Evolutionary conservation across 1,140 invertebrate species (phyloP), one percentile per base, ranked within the genome.

Genomic region (Nasonia giraulti): DNA sequence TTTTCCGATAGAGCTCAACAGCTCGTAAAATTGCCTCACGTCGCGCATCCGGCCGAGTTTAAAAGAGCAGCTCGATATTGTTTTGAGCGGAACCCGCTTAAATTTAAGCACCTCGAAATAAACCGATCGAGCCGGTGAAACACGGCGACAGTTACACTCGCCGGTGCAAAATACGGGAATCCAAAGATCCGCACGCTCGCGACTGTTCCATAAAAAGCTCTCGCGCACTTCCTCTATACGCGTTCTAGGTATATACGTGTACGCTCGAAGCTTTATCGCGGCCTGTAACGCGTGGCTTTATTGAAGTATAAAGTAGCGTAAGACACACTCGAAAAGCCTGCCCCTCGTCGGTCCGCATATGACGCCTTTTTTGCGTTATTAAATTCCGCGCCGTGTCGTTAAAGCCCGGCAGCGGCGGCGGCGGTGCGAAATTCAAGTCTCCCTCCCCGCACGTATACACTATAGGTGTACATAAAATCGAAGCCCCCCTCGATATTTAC

Each of bases 221-320:
- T 55, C 50, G 11, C 47, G 7, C 50, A 11, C 14, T 55, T 55
- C 1, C 50, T 55, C 17, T 55, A 4, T 55, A 2, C 17, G 2
- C 50, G 8, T 17, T 55, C 12, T 55, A 4, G 1, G 14, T 20
- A 3, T 62, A 12, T 62, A 7, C 17, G 14, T 62, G 2, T 62
- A 69, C 69, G 69, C 76, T 20, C 55, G 37, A 76, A 23, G 62
- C 33, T 71, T 78, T 83, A 83, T 77, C 82, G 23, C 37, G 47
- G n/a, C 17, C 14, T 33, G 37, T 66, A 66, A 82, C 17, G 33
- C 12, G 27, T 27, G 1, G 71, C 14, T 78, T 83, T 83, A 83
- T 83, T 68, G 82, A 71, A 83, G 75, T 78, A 83, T 83, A 83
- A 78, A 83, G 66, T 71, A 55, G 62, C 5, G 3, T 37, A 83